Evolutionary conservation across 2,888 invertebrate species (phyloP), one percentile per base, ranked within the genome.

Genomic region (Melieria crassipennis): DNA sequence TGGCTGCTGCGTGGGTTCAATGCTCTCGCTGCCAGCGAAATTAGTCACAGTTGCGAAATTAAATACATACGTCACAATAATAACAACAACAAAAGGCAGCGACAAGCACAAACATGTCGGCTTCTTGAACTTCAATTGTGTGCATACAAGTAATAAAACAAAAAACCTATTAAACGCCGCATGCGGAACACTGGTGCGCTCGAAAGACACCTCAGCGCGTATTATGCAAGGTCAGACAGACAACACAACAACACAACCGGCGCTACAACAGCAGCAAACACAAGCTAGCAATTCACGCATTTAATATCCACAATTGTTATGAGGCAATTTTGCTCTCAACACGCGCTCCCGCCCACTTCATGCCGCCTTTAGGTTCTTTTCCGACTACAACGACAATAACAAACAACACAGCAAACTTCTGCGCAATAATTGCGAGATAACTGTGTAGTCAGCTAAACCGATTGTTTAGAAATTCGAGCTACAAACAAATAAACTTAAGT

Each of bases 41-140:
- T 63, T 63, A 63, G 30, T 63, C 63, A 48, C 50, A 63, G 11
- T 48, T 42, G 42, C 30, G 9, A 58, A 58, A 48, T 47, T 47
- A 47, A 9, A 47, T 16, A 16, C 6, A 61, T 48, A 48, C 6
- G 6, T 45, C 47, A 10, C 46, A 62, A 16, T 16, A 10, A 46
- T 47, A 13, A 30, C n/a, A 50, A 48, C 47, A 11, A 63, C 42
- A 30, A 11, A 6, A n/a, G 50, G 10, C 30, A 16, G 48, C 9
- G 30, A 52, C 64, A 64, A 64, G 10, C 64, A 50, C 52, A 64
- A 64, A 64, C 13, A 43, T 42, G 13, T 52, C 45, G 42, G 52
- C 52, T 52, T 64, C 64, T 62, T 52, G 65, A 70, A 70, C 46
- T 56, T 55, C 62, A 56, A 69, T 55, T 55, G 50, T 16, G 46